Evolutionary conservation across 1,140 invertebrate species (phyloP).

Genomic region (Sesamia nonagrioides): DNA sequence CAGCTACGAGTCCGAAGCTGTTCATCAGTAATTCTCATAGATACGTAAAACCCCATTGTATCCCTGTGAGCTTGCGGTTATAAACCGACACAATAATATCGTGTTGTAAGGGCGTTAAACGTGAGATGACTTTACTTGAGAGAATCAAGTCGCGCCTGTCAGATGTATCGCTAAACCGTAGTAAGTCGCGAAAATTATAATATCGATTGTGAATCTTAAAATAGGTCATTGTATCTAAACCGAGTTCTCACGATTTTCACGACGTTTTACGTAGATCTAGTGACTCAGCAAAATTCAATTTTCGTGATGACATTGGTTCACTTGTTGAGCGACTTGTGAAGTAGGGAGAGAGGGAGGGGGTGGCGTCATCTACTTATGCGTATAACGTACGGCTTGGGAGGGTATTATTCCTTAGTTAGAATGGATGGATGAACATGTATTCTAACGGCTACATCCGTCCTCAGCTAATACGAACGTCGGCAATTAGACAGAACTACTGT

Average conservation of each 20-base stretch:
- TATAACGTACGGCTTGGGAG: constrained; percentile 11
- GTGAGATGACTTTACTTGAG: not conserved
- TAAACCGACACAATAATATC: not conserved
- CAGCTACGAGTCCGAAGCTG: no score
- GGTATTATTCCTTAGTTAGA: constrained; percentile 21
- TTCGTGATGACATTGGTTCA: constrained; percentile 54
- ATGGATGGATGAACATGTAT: constrained; percentile 23
- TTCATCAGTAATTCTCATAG: not conserved
- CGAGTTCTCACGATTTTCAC: constrained; percentile 15
- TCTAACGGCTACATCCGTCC: constrained; percentile 22
- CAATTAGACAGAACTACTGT: constrained; percentile 17
- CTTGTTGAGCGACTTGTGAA: constrained; percentile 47
- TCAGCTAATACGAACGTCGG: constrained; percentile 1
- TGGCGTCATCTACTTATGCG: not conserved
- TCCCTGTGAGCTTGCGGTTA: not conserved
- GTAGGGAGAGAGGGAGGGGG: not conserved
- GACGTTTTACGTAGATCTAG: constrained; percentile 45
- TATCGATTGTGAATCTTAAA: constrained; percentile 23
- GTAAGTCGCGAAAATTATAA: not conserved
- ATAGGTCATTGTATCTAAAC: constrained; percentile 36
- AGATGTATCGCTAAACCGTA: not conserved
- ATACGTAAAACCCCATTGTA: constrained; percentile 10
- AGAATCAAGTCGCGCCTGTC: not conserved
- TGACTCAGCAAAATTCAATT: constrained; percentile 54
- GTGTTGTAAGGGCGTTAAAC: not conserved